Evolutionary conservation across 1,140 invertebrate genomes (phyloP), one percentile per base, ranked within the genome.

Genomic region (Zaprionus tsacasi): DNA sequence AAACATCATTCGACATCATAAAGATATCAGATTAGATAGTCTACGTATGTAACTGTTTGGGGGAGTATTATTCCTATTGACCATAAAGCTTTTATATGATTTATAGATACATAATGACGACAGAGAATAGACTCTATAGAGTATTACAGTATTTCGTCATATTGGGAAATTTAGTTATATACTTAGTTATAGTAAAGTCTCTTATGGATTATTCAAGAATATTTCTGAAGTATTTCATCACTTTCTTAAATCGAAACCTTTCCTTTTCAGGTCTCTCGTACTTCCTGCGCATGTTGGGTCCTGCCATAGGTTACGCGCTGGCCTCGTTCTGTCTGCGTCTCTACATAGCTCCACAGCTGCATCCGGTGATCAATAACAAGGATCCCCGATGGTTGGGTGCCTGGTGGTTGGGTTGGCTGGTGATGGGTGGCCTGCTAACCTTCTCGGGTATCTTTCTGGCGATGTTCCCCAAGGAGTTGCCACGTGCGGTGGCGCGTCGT

Each of bases 391-490:
- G 96, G 96, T 82, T 96, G 17, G 96, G 96, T 1, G 96, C 96
- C 11, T 97, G 96, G 96, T 97, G 96, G 96, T 76, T 96, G 30
- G 97, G 97, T 25, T 97, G 94, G 96, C 94, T 96, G 33, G 94
- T 96, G 10, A 93, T 96, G 61, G 96, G 95, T n/a, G 83, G 94
- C 0, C 79, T 95, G 2, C 93, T 96, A 0, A 93, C 95, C n/a
- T 59, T 95, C 21, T 95, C 95, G 33, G 94, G 95, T 0, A 93
- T 94, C 6, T 91, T 96, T n/a, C 92, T 96, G 2, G 93, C 95
- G 0, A 92, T 96, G 36, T 96, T 96, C 73, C 95, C 95, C 7
- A 95, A 95, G 82, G 94, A 94, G 2, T 80, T 96, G 36, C 95
- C 95, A 0, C 90, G 95, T 43, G 95, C 95, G 0, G 94, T 94